Evolutionary conservation across 2,113 vertebrate species (phyloP).

Genomic region (Columbina picui): DNA sequence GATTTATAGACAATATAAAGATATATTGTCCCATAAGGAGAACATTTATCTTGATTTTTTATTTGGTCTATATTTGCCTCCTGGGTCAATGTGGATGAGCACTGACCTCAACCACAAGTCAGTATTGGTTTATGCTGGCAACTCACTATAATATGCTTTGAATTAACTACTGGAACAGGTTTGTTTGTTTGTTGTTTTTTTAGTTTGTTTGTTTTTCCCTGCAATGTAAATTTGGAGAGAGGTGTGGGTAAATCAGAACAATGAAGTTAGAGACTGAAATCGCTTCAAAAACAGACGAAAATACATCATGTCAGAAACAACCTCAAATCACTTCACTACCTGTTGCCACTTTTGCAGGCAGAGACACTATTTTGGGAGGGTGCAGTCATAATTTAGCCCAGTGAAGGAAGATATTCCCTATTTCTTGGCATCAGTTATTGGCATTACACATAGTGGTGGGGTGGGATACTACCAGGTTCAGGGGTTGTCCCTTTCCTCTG

Average conservation of each 20-base stretch:
- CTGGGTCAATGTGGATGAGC: conserved; percentile 1
- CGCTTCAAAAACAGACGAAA: background rate
- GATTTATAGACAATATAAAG: conserved; percentile 22
- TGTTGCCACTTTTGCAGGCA: background rate
- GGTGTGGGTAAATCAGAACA: background rate
- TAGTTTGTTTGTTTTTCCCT: background rate
- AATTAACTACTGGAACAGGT: background rate
- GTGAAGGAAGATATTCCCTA: background rate
- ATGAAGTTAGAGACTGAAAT: background rate
- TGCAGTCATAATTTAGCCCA: background rate
- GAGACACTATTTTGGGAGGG: background rate
- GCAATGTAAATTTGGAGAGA: background rate
- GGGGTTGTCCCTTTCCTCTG: background rate
- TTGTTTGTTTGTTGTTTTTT: background rate
- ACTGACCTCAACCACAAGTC: conserved; percentile 2
- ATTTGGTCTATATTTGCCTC: conserved; percentile 19
- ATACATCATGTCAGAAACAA: background rate
- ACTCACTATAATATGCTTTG: background rate
- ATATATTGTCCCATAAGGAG: background rate
- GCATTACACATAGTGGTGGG: background rate
- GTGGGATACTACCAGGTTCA: background rate
- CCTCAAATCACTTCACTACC: background rate
- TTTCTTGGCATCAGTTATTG: background rate
- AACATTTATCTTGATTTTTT: background rate
- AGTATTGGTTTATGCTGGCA: background rate